Evolutionary conservation across 2,797 vertebrate genomes (phyloP).

Genomic region (Halcyon badia): DNA sequence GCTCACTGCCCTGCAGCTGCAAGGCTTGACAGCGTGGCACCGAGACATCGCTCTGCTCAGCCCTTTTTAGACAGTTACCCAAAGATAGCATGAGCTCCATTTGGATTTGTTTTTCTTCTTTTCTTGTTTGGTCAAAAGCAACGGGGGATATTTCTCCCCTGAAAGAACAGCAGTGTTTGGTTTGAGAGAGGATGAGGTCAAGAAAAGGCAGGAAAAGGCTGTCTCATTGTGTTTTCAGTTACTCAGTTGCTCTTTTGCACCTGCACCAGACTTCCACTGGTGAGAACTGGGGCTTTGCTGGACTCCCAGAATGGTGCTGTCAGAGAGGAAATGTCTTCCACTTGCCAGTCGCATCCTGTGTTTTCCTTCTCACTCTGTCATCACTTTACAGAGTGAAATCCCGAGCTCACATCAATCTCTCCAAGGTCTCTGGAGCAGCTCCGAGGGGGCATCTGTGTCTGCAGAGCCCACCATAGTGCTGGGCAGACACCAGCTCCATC

Average conservation of each 20-base stretch:
- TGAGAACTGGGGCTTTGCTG: slow-evolving; percentile 53
- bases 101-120: slow-evolving; percentile 51
- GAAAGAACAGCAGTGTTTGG: slow-evolving; percentile 50
- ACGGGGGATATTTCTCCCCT: not conserved
- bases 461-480: rapidly evolving
- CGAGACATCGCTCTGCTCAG: not conserved
- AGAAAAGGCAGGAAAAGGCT: slow-evolving; percentile 63
- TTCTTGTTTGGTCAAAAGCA: slow-evolving; percentile 42
- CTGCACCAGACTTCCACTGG: slow-evolving; percentile 53
- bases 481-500: not conserved
- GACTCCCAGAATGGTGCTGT: slow-evolving; percentile 2
- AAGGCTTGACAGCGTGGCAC: not conserved
- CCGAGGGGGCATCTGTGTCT: not conserved
- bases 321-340: slow-evolving; percentile 15
- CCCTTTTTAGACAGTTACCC: not conserved
- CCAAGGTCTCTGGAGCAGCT: not conserved
- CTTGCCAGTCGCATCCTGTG: not conserved
- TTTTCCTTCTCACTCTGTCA: slow-evolving; percentile 49
- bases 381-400: not conserved
- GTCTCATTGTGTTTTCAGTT: slow-evolving; percentile 19
- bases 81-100: not conserved
- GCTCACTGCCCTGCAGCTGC: not conserved
- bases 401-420: not conserved
- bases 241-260: slow-evolving; percentile 51
- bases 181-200: slow-evolving; percentile 64